These are phyloP conservation scores for Steinernema carpocapsae DNA, from an alignment of 2,888 invertebrate genomes.

Conservation along the genomic window DNA sequence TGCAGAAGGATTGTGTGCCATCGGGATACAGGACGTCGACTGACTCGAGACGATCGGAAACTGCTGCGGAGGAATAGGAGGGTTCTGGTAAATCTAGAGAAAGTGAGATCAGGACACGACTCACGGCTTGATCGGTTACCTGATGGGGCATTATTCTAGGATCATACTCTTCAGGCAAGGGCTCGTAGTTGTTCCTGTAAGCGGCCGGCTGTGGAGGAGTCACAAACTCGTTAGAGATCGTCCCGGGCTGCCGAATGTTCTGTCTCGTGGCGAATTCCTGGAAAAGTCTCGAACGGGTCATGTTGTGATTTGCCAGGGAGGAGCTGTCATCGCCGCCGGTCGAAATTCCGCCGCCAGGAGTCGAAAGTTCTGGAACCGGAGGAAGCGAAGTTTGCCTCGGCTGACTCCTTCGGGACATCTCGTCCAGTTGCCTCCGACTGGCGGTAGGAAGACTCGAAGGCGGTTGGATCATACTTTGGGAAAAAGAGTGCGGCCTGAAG, in stretches of 20 bases:
- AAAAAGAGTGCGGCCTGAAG: conserved; percentile 4
- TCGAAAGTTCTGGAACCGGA: conserved; percentile 60
- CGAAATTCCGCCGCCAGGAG: conserved; percentile 45
- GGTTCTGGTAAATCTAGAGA: background rate
- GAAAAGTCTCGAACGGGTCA: conserved; percentile 62
- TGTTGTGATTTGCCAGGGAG: conserved; percentile 46
- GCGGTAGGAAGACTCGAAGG: background rate
- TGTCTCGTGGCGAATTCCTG: conserved; percentile 58
- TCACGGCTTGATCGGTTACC: background rate
- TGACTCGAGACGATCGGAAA: background rate
- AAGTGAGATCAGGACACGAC: background rate
- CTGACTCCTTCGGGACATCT: conserved; percentile 44
- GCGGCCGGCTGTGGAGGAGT: background rate
- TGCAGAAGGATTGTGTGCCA: background rate
- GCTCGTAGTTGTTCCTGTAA: background rate
- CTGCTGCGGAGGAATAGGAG: background rate
- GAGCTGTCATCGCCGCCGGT: background rate
- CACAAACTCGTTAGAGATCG: background rate
- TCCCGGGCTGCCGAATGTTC: conserved; percentile 4
- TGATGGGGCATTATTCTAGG: background rate
- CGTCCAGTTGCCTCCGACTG: conserved; percentile 46
- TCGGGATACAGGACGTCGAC: background rate
- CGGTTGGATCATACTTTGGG: background rate
- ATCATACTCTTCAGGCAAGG: background rate
- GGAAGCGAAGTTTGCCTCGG: conserved; percentile 45